Evolutionary conservation across 2,888 invertebrate species (phyloP).

Genomic region (Halictus ligatus): DNA sequence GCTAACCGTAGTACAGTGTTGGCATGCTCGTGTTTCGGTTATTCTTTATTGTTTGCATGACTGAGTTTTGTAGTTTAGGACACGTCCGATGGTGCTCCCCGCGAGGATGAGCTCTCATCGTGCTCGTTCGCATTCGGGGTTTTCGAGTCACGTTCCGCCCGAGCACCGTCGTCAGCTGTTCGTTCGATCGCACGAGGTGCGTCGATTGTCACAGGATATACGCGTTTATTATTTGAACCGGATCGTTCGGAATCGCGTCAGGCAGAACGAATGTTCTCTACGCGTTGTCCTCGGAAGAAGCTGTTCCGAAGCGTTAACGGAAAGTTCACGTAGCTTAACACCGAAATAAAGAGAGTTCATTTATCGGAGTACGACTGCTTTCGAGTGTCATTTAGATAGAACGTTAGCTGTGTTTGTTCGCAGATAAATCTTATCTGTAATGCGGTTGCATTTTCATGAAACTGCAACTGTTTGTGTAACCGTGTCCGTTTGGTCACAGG

Average conservation of each 20-base stretch:
- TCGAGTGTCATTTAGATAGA: neutral
- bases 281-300: neutral
- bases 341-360: neutral
- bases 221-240: neutral
- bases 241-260: neutral
- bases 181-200: neutral
- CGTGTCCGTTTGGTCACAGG: neutral
- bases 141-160: neutral
- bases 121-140: neutral
- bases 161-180: neutral
- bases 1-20: slow-evolving; percentile 40
- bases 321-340: neutral
- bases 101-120: neutral
- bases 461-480: neutral
- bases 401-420: neutral
- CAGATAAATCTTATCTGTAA: neutral
- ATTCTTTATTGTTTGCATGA: slow-evolving; percentile 45
- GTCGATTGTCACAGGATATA: neutral
- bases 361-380: neutral
- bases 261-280: neutral
- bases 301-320: neutral
- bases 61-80: slow-evolving; percentile 5
- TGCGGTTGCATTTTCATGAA: neutral
- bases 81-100: neutral
- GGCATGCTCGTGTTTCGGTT: slow-evolving; percentile 37